Conservation (phyloP, 2,888 invertebrate genomes). For the Timema cristinae region DNA sequence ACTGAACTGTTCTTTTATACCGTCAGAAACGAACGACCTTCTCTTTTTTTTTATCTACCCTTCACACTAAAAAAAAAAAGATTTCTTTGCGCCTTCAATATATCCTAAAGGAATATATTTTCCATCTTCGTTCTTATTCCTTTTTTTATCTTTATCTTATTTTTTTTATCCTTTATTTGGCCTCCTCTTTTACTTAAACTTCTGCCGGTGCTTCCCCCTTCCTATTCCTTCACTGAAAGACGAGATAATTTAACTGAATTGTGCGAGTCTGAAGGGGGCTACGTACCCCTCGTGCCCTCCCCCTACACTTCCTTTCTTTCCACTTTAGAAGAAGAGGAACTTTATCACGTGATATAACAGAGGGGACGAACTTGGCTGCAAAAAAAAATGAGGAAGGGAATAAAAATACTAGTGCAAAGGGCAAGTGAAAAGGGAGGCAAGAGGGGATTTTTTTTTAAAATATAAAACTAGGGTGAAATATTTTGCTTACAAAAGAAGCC, state of each 20-base stretch:
- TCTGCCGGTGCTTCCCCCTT: constrained; percentile 18
- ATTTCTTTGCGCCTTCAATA: neutral
- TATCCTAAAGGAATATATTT: constrained; percentile 15
- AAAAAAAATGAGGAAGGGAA: constrained; percentile 11
- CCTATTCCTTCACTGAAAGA: constrained; percentile 18
- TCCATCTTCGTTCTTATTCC: constrained; percentile 1
- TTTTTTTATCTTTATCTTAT: constrained; percentile 15
- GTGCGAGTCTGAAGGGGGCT: constrained; percentile 20
- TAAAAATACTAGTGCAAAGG: constrained; percentile 3
- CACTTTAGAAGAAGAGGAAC: constrained; percentile 20
- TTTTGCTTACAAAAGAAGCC: too few relatives aligned
- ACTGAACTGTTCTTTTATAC: constrained; percentile 2
- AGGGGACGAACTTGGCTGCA: constrained; percentile 21
- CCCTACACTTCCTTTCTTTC: neutral
- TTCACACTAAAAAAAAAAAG: neutral
- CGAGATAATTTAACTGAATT: constrained; percentile 31
- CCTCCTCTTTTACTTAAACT: constrained; percentile 16
- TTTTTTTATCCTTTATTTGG: constrained; percentile 18
- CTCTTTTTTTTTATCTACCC: too few relatives aligned
- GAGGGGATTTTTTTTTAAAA: neutral
- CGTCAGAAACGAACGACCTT: too few relatives aligned
- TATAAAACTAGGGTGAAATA: too few relatives aligned
- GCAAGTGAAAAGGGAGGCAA: neutral
- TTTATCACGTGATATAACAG: constrained; percentile 29
- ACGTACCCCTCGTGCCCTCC: neutral